These are phyloP conservation scores for Zele albiditarsus DNA, from an alignment of 2,888 invertebrate genomes.

Conservation along the genomic window DNA sequence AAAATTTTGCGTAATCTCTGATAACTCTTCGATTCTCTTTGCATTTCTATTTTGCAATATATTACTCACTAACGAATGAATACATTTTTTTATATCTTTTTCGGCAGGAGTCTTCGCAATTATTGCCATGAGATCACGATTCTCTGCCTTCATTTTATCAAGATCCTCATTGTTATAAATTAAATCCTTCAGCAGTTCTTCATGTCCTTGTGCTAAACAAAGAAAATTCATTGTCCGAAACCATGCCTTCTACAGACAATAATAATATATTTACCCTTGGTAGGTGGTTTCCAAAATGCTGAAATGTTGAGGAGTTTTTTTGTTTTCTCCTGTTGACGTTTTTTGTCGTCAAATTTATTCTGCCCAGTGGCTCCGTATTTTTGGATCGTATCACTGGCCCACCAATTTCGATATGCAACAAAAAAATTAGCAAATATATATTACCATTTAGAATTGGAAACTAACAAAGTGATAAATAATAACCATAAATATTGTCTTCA, in stretches of 20 bases:
- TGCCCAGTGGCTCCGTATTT: slow-evolving; percentile 35
- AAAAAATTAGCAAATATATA: no score
- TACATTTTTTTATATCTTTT: slow-evolving; percentile 81
- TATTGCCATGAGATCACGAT: slow-evolving; percentile 62
- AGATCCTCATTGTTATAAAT: slow-evolving; percentile 74
- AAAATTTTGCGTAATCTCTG: slow-evolving; percentile 92
- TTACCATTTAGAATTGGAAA: no score
- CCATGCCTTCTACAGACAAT: neutral
- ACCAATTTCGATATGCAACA: neutral
- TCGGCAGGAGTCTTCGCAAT: slow-evolving; percentile 70
- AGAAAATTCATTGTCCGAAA: neutral
- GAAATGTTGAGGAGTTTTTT: slow-evolving; percentile 84
- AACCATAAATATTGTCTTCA: slow-evolving; percentile 47
- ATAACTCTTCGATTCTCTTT: slow-evolving; percentile 86
- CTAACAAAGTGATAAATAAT: slow-evolving; percentile 18
- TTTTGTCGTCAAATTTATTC: slow-evolving; percentile 77
- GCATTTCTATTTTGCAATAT: slow-evolving; percentile 77
- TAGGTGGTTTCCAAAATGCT: slow-evolving; percentile 83
- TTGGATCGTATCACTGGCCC: slow-evolving; percentile 50
- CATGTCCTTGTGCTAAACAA: slow-evolving; percentile 69
- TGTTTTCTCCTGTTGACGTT: slow-evolving; percentile 84
- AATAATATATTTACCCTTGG: slow-evolving; percentile 73
- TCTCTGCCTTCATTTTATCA: slow-evolving; percentile 73
- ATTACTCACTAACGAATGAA: slow-evolving; percentile 79
- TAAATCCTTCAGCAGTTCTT: slow-evolving; percentile 70